Evolutionary conservation across 2,888 invertebrate genomes (phyloP).

Genomic region (Bombylius discolor): DNA sequence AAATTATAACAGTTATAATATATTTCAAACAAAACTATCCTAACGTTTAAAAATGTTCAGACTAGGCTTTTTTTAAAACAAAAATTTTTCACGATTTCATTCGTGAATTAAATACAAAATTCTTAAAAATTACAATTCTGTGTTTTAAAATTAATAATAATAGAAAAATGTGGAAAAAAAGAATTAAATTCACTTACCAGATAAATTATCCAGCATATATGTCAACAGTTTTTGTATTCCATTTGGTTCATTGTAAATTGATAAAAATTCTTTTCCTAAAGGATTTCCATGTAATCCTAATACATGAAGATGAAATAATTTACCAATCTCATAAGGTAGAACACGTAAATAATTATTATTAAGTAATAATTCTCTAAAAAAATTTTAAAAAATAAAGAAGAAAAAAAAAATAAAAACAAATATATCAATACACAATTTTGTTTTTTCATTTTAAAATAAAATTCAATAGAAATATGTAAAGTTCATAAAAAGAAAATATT

Average conservation of each 20-base stretch:
- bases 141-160: not conserved
- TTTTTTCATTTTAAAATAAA: not conserved
- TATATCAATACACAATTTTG: not conserved
- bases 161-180: not conserved
- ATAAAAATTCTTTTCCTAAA: conserved; percentile 80
- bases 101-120: too few relatives aligned
- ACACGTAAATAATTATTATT: conserved; percentile 89
- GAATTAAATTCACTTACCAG: conserved; percentile 50
- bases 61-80: too few relatives aligned
- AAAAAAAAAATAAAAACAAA: conserved; percentile 12
- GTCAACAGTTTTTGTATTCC: conserved; percentile 89
- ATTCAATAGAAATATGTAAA: not conserved
- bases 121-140: too few relatives aligned
- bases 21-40: too few relatives aligned
- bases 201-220: conserved; percentile 90
- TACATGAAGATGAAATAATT: conserved; percentile 89
- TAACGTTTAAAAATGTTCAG: too few relatives aligned
- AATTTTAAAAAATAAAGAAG: too few relatives aligned
- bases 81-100: too few relatives aligned
- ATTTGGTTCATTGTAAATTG: conserved; percentile 83
- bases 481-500: not conserved
- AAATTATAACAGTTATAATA: too few relatives aligned
- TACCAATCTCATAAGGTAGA: conserved; percentile 93
- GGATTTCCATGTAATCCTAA: conserved; percentile 91
- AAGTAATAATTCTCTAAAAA: conserved; percentile 78